Conservation (phyloP, 2,797 vertebrate genomes). For the Phalloptychus januarius region DNA sequence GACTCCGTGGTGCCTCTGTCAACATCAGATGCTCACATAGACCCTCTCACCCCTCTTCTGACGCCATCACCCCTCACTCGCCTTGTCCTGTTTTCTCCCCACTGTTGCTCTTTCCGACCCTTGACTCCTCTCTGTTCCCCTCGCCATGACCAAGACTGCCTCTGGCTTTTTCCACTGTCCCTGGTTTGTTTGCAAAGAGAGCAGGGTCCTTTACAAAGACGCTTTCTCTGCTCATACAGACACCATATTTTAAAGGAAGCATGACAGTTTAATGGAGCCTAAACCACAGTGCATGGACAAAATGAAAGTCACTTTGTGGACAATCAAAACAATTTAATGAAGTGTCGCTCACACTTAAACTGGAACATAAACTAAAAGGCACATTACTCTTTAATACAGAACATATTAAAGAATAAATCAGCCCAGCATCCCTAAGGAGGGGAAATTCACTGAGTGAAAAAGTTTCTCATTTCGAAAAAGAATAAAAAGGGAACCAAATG, state of each 20-base stretch:
- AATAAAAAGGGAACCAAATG: not conserved
- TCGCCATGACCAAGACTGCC: conserved; percentile 20
- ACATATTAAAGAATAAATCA: conserved; percentile 47
- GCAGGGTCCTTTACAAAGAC: conserved; percentile 27
- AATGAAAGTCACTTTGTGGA: conserved; percentile 38
- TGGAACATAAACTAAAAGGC: conserved; percentile 16
- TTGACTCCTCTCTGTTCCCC: conserved; percentile 18
- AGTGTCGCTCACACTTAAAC: conserved; percentile 15
- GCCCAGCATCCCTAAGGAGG: not conserved
- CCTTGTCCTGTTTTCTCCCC: conserved; percentile 39
- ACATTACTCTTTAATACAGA: conserved; percentile 4
- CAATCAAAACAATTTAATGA: conserved; percentile 31
- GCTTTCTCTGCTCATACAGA: conserved; percentile 17
- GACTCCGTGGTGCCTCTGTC: conserved; percentile 74
- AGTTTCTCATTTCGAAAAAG: not conserved
- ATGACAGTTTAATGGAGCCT: conserved; percentile 58
- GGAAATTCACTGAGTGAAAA: not conserved
- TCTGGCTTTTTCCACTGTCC: conserved; percentile 26
- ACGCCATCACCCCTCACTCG: conserved; percentile 52
- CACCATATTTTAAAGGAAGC: conserved; percentile 18
- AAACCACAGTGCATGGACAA: conserved; percentile 25
- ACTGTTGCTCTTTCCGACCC: conserved; percentile 39
- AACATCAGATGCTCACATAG: conserved; percentile 77
- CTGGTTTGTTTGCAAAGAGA: conserved; percentile 38
- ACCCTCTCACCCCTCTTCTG: conserved; percentile 57